phyloP scores from a whole-genome alignment of 2,113 vertebrate species.

The Sus scrofa region T2T-Sscrofa CM000816.6:97332501-97333000 shows the following conservation, averaged over 20 bases:
- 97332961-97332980: neutral
- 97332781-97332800: neutral
- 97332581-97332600: too few relatives aligned
- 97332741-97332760: too few relatives aligned
- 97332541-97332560: neutral
- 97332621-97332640: too few relatives aligned
- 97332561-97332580: neutral
- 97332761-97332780: too few relatives aligned
- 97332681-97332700: too few relatives aligned
- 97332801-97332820: neutral
- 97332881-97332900: neutral
- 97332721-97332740: too few relatives aligned
- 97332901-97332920: neutral
- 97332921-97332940: neutral
- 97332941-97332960: neutral
- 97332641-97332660: too few relatives aligned
- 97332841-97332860: neutral
- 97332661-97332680: too few relatives aligned
- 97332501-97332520: neutral
- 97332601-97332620: too few relatives aligned
- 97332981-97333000: neutral
- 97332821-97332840: neutral
- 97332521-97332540: neutral
- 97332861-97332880: neutral
- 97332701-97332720: too few relatives aligned